phyloP scores from a whole-genome alignment of 2,888 invertebrate species.

The Anthrax anthrax region DNA sequence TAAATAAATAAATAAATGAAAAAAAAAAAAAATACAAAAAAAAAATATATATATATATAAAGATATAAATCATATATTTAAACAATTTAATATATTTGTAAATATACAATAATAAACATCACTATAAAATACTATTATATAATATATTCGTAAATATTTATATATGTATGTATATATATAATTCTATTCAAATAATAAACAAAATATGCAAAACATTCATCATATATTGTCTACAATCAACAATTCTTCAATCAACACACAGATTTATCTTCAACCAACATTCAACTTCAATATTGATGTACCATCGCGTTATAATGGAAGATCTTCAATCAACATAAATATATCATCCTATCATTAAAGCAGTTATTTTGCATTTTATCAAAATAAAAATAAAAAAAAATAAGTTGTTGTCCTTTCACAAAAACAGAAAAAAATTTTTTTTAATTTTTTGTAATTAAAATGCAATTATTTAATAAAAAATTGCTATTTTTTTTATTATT shows the following conservation, averaged over 20 bases:
- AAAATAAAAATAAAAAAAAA: not conserved
- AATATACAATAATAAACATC: too few species aligned
- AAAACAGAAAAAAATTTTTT: not conserved
- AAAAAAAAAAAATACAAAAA: not conserved
- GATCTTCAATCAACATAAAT: not conserved
- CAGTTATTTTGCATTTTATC: not conserved
- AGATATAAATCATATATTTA: too few species aligned
- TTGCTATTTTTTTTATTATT: too few species aligned
- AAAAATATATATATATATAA: too few species aligned
- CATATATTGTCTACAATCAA: not conserved
- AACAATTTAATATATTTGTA: too few species aligned
- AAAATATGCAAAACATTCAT: too few species aligned
- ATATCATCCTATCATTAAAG: not conserved
- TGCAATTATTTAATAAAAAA: not conserved
- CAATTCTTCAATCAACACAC: constrained; percentile 5
- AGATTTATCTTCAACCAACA: constrained; percentile 3
- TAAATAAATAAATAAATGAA: not conserved
- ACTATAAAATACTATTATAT: too few species aligned
- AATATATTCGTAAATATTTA: not conserved
- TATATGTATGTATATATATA: too few species aligned
- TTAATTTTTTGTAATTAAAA: not conserved
- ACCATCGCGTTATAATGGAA: too few species aligned
- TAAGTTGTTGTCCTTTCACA: constrained; percentile 9
- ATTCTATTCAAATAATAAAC: too few species aligned
- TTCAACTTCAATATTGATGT: not conserved